Base-by-base conservation (phyloP, 2,888 invertebrate species). In the Calliphora vomitoria region DNA sequence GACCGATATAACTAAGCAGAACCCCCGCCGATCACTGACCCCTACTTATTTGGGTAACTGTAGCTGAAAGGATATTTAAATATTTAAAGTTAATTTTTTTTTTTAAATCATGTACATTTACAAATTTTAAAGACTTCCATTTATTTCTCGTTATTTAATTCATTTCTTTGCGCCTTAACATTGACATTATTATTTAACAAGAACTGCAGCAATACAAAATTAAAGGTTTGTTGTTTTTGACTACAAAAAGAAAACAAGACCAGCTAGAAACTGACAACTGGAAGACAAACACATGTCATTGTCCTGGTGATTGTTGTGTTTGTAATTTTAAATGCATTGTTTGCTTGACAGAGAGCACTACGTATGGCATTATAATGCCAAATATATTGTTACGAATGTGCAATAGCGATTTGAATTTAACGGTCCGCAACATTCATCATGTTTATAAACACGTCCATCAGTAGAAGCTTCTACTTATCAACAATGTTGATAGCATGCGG, bases 281-380 rank as follows among this genome's bases (percentile, higher is more conserved):
- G 25, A 25, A 60, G 44, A 44, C 44, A 60, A 74, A 8, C 18
- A 35, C 38, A 74, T 58, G 41, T 74, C 74, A 60, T 60, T 74
- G 60, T 74, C 20, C 44, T 58, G 20, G 41, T 20, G 41, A 44
- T 44, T 31, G 25, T 60, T 60, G 6, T 60, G 13, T 31, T 31
- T 15, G 31, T 60, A 31, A 60, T 60, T 31, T 15, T 31, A 60
- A 60, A 60, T 60, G 31, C 15, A 60, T 60, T 60, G 15, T 60
- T 60, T 60, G 13, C 15, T 15, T 6, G 3, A 13, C 13, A 5
- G 13, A 25, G 1, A 4, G 11, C 25, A 25, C 11, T 58, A 58
- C 25, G 20, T 11, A 11, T n/a, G 50, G 8, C 15, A 50, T 50
- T 50, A 50, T n/a, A 15, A 50, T n/a, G n/a, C 13, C 3, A 11